Base-by-base conservation (phyloP, 2,113 vertebrate species). In the Penelope pileata region DNA sequence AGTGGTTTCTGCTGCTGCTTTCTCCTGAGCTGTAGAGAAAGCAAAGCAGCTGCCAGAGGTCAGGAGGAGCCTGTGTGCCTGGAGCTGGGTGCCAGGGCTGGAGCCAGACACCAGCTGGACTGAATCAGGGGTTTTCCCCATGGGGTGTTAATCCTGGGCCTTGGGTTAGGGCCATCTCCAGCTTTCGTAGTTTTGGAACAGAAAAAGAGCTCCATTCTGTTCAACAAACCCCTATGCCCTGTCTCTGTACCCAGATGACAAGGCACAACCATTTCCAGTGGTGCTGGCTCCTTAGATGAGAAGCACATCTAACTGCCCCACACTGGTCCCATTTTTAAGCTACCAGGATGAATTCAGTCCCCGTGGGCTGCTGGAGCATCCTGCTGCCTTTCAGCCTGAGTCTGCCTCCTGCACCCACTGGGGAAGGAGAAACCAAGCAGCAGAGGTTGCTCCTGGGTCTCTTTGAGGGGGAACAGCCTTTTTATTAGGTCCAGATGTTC, bases 401-500 rank as follows among this genome's bases (percentile, higher is more conserved):
- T 70, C 89, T 85, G 86, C 70, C 43, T 51, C 48, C 43, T 89
- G 48, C 7, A 0, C 64, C 78, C 78, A 67, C n/a, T 26, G 40
- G 40, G 69, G 90, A 59, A 83, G 54, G 63, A 88, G 79, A 66
- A 92, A 78, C 86, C 63, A 67, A 90, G 47, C 3, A 73, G 73
- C 54, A 88, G 77, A 74, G 63, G 74, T 87, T 92, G 81, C 70
- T 92, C 63, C 45, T 63, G 76, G 91, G 92, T 96, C 83, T 74
- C 75, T 72, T 54, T 58, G 79, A 48, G 75, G 78, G 80, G 86
- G 34, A 34, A 83, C 72, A 92, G 92, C 76, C 27, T 70, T 90
- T 92, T 85, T 83, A 94, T 97, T 87, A 83, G 74, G 89, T 89
- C 88, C 93, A 94, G 93, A 93, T 97, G 96, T 92, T 94, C 62